Evolutionary conservation across 2,113 vertebrate species (phyloP).

Genomic region (Nycticebus coucang): DNA sequence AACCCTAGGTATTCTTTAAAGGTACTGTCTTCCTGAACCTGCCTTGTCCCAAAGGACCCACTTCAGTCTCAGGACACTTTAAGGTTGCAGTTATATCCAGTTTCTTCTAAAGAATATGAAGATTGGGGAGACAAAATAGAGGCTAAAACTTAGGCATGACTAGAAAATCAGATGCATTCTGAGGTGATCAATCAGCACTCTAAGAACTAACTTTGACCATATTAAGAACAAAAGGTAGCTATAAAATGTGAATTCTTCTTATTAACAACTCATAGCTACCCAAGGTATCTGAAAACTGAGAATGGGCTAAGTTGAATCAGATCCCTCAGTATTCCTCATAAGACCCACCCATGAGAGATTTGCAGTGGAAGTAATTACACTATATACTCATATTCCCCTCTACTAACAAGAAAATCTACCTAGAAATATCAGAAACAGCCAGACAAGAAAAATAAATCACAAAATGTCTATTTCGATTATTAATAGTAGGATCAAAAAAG

Average conservation of each 20-base stretch:
- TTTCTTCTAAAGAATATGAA: neutral
- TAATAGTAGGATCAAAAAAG: neutral
- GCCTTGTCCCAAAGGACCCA: neutral
- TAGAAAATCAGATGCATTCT: constrained; percentile 14
- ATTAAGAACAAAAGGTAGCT: neutral
- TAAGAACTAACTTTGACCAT: neutral
- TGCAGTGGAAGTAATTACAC: neutral
- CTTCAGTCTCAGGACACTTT: neutral
- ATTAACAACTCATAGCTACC: neutral
- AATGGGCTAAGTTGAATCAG: neutral
- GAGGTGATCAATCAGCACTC: neutral
- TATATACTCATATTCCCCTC: neutral
- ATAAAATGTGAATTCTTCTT: neutral
- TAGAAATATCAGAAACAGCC: neutral
- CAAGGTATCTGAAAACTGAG: neutral
- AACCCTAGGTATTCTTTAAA: neutral
- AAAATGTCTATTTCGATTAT: neutral
- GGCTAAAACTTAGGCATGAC: neutral
- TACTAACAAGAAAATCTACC: neutral
- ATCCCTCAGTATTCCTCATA: neutral
- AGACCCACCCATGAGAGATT: neutral
- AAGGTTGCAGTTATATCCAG: neutral
- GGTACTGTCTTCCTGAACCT: neutral
- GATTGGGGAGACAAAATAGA: neutral
- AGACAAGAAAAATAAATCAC: neutral